Evolutionary conservation across 2,113 vertebrate genomes (phyloP).

Genomic region (Salvator merianae): DNA sequence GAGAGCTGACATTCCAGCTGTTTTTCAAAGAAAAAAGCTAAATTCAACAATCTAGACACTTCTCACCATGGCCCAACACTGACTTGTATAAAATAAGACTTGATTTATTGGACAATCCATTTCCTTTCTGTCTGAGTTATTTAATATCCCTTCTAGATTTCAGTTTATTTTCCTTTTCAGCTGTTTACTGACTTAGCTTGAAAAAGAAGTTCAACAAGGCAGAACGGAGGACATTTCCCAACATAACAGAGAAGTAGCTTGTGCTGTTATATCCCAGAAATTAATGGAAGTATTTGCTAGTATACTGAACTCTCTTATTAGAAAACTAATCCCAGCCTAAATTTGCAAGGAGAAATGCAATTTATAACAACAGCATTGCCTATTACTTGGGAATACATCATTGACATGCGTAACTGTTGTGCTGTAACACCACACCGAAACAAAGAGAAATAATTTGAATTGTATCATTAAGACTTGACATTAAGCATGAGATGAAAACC

Average conservation of each 20-base stretch:
- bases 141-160: slow-evolving; percentile 46
- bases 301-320: slow-evolving; percentile 23
- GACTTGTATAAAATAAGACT: slow-evolving; percentile 49
- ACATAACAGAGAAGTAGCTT: slow-evolving; percentile 2
- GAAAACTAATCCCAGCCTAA: slow-evolving; percentile 32
- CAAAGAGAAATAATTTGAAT: not conserved
- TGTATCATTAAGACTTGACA: not conserved
- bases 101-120: slow-evolving; percentile 51
- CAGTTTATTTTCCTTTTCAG: slow-evolving; percentile 18
- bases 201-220: not conserved
- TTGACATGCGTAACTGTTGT: not conserved
- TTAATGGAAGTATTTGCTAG: slow-evolving; percentile 28
- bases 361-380: no score
- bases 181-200: slow-evolving; percentile 12
- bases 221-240: not conserved
- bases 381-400: no score
- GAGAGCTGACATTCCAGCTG: slow-evolving; percentile 55
- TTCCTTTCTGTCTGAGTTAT: slow-evolving; percentile 48
- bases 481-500: not conserved
- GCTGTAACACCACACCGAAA: slow-evolving; percentile 17
- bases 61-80: slow-evolving; percentile 46
- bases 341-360: not conserved
- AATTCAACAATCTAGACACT: slow-evolving; percentile 53
- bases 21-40: slow-evolving; percentile 46
- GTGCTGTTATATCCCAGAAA: slow-evolving; percentile 6